Percentiles rank a stretch among this genome's conserved stretches.
These are phyloP conservation scores for Leucopternis melanops DNA, from an alignment of 2,113 vertebrate species.

Conservation along the genomic window DNA sequence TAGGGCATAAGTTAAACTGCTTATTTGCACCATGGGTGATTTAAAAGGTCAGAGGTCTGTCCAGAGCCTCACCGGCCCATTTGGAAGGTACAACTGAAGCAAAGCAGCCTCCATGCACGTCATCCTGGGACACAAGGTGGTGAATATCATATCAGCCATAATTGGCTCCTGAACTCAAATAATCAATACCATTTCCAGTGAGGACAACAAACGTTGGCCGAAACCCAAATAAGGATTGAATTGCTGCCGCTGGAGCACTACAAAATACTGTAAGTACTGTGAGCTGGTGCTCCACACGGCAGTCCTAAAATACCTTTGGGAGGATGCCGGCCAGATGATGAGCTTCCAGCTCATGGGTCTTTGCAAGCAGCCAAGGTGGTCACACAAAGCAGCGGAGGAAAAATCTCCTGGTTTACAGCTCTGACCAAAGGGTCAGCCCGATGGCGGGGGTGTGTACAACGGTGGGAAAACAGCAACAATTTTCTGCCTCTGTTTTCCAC, in stretches of 20 bases:
- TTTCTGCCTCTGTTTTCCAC: background rate
- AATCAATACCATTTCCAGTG: conserved; percentile 4
- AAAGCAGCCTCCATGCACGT: background rate
- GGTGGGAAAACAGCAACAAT: background rate
- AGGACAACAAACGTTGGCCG: background rate
- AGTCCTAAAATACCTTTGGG: background rate
- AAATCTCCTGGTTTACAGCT: background rate
- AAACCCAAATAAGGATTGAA: background rate
- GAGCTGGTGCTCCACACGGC: background rate
- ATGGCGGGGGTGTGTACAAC: background rate
- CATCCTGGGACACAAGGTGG: background rate
- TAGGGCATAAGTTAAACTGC: background rate
- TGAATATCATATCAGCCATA: background rate
- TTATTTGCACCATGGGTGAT: background rate
- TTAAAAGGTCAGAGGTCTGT: background rate
- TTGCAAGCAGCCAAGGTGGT: background rate
- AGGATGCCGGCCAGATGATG: background rate
- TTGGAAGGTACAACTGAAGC: background rate
- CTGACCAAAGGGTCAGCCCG: background rate
- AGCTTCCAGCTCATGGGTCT: background rate
- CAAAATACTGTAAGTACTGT: background rate
- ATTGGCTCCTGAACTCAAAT: background rate
- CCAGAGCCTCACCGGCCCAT: background rate
- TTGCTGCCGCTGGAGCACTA: fast-evolving
- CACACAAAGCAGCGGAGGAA: background rate